phyloP scores from a whole-genome alignment of 2,113 vertebrate species.

The Nycticorax nycticorax region DNA sequence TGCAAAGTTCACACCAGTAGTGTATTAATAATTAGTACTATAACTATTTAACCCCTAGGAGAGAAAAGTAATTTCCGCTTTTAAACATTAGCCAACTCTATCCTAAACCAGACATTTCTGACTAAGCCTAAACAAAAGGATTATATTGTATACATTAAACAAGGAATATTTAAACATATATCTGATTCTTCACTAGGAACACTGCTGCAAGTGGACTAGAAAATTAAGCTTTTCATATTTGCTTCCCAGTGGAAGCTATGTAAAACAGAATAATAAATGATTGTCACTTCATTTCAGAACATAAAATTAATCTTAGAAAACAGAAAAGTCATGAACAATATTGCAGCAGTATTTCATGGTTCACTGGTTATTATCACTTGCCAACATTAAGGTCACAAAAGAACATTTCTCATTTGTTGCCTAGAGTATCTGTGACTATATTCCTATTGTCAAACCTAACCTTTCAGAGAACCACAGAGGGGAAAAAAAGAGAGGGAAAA shows the following conservation, averaged over 20 bases:
- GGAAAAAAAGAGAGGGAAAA: not conserved
- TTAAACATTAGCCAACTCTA: not conserved
- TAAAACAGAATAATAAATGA: constrained; percentile 79
- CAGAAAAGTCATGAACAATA: constrained; percentile 67
- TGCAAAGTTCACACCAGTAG: not conserved
- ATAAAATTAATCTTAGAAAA: constrained; percentile 74
- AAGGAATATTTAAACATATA: constrained; percentile 42
- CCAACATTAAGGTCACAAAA: constrained; percentile 69
- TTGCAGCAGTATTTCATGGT: constrained; percentile 62
- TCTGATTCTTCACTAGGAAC: constrained; percentile 36
- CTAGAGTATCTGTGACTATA: constrained; percentile 46
- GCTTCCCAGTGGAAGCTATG: constrained; percentile 63
- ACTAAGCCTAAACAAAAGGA: constrained; percentile 5
- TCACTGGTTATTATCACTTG: constrained; percentile 66
- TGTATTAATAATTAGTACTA: not conserved
- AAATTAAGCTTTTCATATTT: constrained; percentile 75
- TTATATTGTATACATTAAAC: constrained; percentile 42
- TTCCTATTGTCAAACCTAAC: constrained; percentile 59
- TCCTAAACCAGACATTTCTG: not conserved
- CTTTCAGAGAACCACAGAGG: constrained; percentile 48
- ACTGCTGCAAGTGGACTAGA: constrained; percentile 65
- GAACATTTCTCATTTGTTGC: constrained; percentile 58
- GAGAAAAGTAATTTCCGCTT: not conserved
- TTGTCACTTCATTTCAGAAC: constrained; percentile 72
- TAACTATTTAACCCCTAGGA: constrained; percentile 7